These are phyloP conservation scores for Altica lythri DNA, from an alignment of 2,888 invertebrate genomes.

Conservation along the genomic window DNA sequence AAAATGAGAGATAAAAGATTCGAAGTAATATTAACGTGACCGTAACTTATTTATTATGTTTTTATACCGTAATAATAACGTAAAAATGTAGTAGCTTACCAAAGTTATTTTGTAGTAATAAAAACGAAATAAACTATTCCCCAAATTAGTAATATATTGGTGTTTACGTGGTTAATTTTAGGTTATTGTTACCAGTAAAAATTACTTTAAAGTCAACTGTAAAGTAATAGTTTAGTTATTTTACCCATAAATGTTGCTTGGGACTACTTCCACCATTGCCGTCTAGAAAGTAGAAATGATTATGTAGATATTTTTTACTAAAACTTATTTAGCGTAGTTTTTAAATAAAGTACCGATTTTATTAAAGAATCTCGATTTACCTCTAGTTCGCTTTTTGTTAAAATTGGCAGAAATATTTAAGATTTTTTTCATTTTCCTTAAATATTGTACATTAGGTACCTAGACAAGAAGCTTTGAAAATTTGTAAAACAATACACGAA, in stretches of 20 bases:
- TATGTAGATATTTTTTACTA: too few species aligned
- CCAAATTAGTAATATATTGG: not conserved
- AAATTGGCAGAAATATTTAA: too few species aligned
- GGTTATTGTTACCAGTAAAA: not conserved
- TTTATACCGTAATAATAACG: not conserved
- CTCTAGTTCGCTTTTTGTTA: too few species aligned
- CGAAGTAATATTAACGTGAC: not conserved
- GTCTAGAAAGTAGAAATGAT: too few species aligned
- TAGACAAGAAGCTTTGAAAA: too few species aligned
- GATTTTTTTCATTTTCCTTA: too few species aligned
- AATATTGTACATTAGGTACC: too few species aligned
- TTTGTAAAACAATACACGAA: too few species aligned
- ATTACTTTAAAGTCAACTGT: not conserved
- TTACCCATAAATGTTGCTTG: not conserved
- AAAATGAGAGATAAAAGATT: not conserved
- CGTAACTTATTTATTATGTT: not conserved
- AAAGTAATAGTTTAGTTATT: not conserved
- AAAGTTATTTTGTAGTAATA: not conserved
- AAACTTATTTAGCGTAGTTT: too few species aligned
- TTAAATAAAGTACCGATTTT: too few species aligned
- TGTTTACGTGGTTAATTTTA: not conserved
- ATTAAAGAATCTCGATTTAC: too few species aligned
- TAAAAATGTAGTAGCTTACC: not conserved
- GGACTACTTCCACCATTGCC: not conserved
- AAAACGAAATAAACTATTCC: too few species aligned